Evolutionary conservation across 2,113 vertebrate species (phyloP).

Genomic region (Platycercus adscitus): DNA sequence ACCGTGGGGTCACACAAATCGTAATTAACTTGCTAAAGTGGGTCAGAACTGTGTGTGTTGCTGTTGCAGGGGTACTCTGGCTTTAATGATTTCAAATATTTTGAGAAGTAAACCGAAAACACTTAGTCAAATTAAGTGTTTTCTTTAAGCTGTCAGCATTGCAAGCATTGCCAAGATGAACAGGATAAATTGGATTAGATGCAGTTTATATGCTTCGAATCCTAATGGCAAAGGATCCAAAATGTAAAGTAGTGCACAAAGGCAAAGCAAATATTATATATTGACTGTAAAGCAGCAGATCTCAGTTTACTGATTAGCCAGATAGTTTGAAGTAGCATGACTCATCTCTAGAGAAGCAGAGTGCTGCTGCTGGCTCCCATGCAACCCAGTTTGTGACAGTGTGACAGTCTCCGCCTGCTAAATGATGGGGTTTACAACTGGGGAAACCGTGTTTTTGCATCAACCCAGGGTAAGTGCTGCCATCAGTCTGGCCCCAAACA

Average conservation of each 20-base stretch:
- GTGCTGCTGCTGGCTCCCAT: background rate
- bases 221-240: slow-evolving; percentile 52
- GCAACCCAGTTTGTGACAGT: background rate
- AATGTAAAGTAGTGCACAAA: slow-evolving; percentile 37
- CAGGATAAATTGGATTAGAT: slow-evolving; percentile 68
- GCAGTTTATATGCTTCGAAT: slow-evolving; percentile 50
- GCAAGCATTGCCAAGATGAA: slow-evolving; percentile 42
- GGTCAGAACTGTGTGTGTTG: slow-evolving; percentile 16
- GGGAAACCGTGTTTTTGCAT: background rate
- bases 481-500: background rate
- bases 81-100: slow-evolving; percentile 62
- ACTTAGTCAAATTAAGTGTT: slow-evolving; percentile 71
- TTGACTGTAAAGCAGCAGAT: slow-evolving; percentile 42
- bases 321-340: slow-evolving; percentile 38
- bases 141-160: slow-evolving; percentile 65
- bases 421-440: background rate
- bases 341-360: background rate
- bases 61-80: slow-evolving; percentile 14
- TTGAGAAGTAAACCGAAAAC: slow-evolving; percentile 61
- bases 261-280: slow-evolving; percentile 51
- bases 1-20: background rate
- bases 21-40: slow-evolving; percentile 40
- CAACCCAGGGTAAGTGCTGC: background rate
- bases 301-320: slow-evolving; percentile 29
- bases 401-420: background rate